These are phyloP conservation scores for Spilosoma lubricipeda DNA, from an alignment of 2,888 invertebrate species.

Conservation along the genomic window DNA sequence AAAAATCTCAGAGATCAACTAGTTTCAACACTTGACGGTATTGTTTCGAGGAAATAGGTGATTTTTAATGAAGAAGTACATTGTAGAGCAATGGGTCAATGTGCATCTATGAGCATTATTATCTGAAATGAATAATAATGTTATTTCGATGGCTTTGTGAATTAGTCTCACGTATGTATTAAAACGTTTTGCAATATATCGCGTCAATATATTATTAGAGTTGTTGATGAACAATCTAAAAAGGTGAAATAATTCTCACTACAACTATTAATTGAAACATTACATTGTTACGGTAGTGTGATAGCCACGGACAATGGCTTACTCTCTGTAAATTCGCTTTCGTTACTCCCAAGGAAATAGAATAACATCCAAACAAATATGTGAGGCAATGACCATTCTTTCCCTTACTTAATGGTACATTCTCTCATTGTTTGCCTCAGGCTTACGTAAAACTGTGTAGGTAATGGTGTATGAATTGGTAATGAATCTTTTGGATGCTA, in stretches of 20 bases:
- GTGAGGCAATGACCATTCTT: constrained; percentile 82
- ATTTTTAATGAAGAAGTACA: constrained; percentile 55
- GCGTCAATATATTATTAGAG: constrained; percentile 26
- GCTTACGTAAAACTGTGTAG: constrained; percentile 78
- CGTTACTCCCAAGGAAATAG: constrained; percentile 72
- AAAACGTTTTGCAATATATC: constrained; percentile 25
- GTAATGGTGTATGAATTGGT: constrained; percentile 79
- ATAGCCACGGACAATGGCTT: constrained; percentile 64
- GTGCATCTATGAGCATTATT: constrained; percentile 25
- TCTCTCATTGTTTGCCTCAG: constrained; percentile 76
- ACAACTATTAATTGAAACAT: constrained; percentile 53
- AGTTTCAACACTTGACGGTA: constrained; percentile 69
- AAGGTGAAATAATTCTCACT: constrained; percentile 50
- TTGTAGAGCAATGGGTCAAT: constrained; percentile 33
- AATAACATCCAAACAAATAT: constrained; percentile 72
- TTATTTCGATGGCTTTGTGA: neutral
- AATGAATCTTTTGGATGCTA: constrained; percentile 75
- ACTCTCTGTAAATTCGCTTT: constrained; percentile 71
- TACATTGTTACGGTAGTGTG: constrained; percentile 48
- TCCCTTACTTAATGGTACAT: constrained; percentile 74
- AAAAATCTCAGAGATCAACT: constrained; percentile 73
- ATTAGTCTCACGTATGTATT: neutral
- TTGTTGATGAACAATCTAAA: constrained; percentile 35
- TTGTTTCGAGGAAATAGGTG: constrained; percentile 68
- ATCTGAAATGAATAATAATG: neutral